Evolutionary conservation across 2,113 vertebrate genomes (phyloP).

Genomic region (Copsychus sechellarum): DNA sequence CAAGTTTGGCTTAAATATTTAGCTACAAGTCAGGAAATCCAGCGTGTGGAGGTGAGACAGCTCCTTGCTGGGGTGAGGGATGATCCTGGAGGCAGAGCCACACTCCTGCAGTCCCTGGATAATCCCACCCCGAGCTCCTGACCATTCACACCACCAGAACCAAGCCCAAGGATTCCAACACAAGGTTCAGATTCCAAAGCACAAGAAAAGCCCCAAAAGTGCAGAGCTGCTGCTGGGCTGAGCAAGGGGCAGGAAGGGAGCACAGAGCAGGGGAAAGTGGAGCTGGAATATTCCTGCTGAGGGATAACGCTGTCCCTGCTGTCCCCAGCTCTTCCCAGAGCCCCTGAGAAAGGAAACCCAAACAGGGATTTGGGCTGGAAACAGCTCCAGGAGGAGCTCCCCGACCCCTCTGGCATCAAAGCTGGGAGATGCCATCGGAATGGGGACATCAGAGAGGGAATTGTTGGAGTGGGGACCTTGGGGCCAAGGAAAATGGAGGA

Average conservation of each 20-base stretch:
- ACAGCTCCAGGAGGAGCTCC: background rate
- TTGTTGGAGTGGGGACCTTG: fast-evolving
- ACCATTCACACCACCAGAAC: background rate
- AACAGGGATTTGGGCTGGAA: background rate
- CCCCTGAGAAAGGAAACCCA: background rate
- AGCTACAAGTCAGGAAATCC: fast-evolving
- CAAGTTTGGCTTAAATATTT: background rate
- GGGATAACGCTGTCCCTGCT: fast-evolving
- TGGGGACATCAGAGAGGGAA: fast-evolving
- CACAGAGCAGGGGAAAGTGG: background rate
- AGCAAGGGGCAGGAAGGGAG: background rate
- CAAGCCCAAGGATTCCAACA: fast-evolving
- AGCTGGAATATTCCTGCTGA: fast-evolving
- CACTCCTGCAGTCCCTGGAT: background rate
- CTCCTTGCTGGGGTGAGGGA: background rate
- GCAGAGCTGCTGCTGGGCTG: background rate
- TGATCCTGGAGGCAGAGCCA: background rate
- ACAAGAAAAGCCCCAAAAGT: fast-evolving
- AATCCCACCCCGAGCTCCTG: fast-evolving
- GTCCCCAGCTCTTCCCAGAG: background rate
- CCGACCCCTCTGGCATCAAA: fast-evolving
- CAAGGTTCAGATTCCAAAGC: fast-evolving
- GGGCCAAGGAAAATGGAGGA: background rate
- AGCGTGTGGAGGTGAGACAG: fast-evolving
- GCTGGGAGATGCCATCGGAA: fast-evolving